Conservation (phyloP, 2,797 vertebrate genomes). For the Oophaga sylvatica region DNA sequence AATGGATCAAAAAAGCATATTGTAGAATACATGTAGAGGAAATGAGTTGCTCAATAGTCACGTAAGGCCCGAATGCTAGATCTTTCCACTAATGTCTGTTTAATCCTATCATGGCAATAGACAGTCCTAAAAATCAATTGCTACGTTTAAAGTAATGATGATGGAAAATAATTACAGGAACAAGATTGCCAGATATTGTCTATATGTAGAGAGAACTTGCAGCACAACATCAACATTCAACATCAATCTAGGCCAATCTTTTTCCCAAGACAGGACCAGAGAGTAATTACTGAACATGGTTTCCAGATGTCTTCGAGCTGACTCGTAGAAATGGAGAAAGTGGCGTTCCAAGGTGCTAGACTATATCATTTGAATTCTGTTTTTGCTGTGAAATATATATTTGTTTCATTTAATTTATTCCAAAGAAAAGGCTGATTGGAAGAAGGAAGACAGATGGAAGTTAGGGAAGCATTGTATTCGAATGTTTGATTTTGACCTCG, state of each 20-base stretch:
- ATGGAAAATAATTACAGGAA: conserved; percentile 53
- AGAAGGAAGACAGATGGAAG: conserved; percentile 29
- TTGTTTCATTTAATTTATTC: conserved; percentile 30
- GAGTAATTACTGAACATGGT: conserved; percentile 35
- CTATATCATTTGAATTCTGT: conserved; percentile 29
- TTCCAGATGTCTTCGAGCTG: conserved; percentile 10
- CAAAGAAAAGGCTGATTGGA: background rate
- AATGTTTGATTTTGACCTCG: conserved; percentile 50
- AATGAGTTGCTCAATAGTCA: conserved; percentile 10
- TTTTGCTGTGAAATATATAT: conserved; percentile 43
- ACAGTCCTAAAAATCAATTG: conserved; percentile 52
- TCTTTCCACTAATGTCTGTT: conserved; percentile 27
- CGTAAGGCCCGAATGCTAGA: background rate
- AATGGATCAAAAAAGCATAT: background rate
- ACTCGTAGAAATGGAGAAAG: conserved; percentile 17
- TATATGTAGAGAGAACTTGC: conserved; percentile 15
- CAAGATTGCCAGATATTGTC: conserved; percentile 42
- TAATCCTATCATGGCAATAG: conserved; percentile 13
- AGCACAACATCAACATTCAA: background rate
- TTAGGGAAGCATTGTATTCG: conserved; percentile 35
- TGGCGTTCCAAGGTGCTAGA: conserved; percentile 1
- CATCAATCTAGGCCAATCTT: conserved; percentile 24
- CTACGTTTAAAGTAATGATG: conserved; percentile 46
- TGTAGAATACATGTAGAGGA: background rate
- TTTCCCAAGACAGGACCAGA: background rate